Evolutionary conservation across 92 coral and sea anemone species (phyloP).

Genomic region (Anthopleura xanthogrammica): DNA sequence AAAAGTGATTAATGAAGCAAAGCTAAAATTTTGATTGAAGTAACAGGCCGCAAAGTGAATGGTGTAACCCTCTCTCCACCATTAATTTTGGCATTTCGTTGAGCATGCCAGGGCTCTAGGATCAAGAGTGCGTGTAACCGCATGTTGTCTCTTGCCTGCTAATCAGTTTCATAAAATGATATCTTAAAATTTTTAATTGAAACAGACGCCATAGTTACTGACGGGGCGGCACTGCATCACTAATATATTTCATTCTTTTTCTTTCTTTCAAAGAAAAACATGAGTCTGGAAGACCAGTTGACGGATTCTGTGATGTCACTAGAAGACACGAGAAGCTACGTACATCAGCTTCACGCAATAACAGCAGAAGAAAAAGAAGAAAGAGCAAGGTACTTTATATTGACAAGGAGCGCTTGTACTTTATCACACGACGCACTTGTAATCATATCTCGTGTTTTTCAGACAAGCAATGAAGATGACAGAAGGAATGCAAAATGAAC

Average conservation of each 20-base stretch:
- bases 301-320: slow-evolving; percentile 65
- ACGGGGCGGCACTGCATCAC: too few relatives aligned
- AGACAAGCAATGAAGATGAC: slow-evolving; percentile 92
- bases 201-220: too few relatives aligned
- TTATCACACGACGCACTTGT: not conserved
- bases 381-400: slow-evolving; percentile 54
- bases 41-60: too few relatives aligned
- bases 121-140: too few relatives aligned
- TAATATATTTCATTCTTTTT: not conserved
- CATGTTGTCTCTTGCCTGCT: too few relatives aligned
- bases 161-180: too few relatives aligned
- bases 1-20: too few relatives aligned
- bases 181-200: too few relatives aligned
- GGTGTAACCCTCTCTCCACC: too few relatives aligned
- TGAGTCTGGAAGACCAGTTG: slow-evolving; percentile 57
- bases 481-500: slow-evolving; percentile 91
- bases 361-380: slow-evolving; percentile 80
- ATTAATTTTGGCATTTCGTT: too few relatives aligned
- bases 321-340: slow-evolving; percentile 79
- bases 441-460: not conserved
- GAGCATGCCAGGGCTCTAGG: too few relatives aligned
- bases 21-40: too few relatives aligned
- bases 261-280: slow-evolving; percentile 51
- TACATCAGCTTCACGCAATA: slow-evolving; percentile 79
- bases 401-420: not conserved